Evolutionary conservation across 2,797 vertebrate genomes (phyloP).

Genomic region (Sylvia borin): DNA sequence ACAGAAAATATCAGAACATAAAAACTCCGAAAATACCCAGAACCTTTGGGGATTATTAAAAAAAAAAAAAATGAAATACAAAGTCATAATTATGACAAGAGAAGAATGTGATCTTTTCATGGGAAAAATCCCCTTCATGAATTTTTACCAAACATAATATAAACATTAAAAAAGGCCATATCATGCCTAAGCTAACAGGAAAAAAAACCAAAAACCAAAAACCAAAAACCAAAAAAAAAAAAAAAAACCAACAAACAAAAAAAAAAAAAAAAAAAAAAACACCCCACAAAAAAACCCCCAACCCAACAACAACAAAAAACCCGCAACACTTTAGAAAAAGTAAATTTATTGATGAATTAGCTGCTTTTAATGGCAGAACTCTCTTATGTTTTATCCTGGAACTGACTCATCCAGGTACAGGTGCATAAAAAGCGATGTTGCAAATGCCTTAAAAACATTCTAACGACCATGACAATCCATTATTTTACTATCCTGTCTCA

Average conservation of each 20-base stretch:
- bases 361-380: not conserved
- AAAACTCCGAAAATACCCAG: not conserved
- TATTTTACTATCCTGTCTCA: not conserved
- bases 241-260: too few species aligned
- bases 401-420: not conserved
- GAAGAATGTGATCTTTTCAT: not conserved
- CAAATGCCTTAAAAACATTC: not conserved
- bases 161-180: not conserved
- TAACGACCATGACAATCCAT: not conserved
- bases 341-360: not conserved
- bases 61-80: not conserved
- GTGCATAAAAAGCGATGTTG: rapidly evolving
- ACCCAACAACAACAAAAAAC: too few species aligned
- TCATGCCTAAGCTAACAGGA: not conserved
- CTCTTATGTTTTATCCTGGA: not conserved
- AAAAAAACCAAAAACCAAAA: too few species aligned
- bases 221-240: too few species aligned
- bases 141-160: not conserved
- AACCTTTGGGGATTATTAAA: not conserved
- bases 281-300: too few species aligned
- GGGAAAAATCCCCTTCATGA: not conserved
- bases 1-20: not conserved
- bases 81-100: not conserved
- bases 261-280: too few species aligned
- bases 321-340: rapidly evolving